Percentiles rank a stretch among this genome's conserved stretches.
Evolutionary conservation across 2,888 invertebrate genomes (phyloP).

Genomic region (Drosophila fulvimacula): DNA sequence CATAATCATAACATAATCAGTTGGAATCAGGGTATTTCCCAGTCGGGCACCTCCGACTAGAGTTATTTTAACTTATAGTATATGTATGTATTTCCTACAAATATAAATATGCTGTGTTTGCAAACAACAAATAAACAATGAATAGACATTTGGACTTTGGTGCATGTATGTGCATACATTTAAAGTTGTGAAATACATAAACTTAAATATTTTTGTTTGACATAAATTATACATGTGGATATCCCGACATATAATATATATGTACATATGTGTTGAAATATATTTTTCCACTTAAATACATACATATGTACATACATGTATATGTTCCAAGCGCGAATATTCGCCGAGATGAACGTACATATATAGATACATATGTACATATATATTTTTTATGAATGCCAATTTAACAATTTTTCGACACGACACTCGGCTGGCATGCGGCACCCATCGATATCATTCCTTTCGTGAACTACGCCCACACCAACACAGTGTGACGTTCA

Average conservation of each 20-base stretch:
- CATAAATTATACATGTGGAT: conserved; percentile 24
- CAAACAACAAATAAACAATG: not conserved
- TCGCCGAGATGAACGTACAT: conserved; percentile 30
- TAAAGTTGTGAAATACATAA: conserved; percentile 13
- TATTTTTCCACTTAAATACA: conserved; percentile 18
- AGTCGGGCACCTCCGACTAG: no score
- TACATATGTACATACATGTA: conserved; percentile 38
- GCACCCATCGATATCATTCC: conserved; percentile 59
- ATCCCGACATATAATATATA: not conserved
- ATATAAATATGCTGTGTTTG: not conserved
- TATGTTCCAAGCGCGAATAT: conserved; percentile 39
- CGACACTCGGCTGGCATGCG: conserved; percentile 58
- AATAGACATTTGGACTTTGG: not conserved
- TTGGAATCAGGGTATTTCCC: no score
- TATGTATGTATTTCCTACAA: no score
- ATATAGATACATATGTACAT: no score
- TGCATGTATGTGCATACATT: conserved; percentile 9
- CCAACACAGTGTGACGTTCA: conserved; percentile 36
- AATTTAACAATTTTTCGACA: conserved; percentile 59
- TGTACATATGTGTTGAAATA: not conserved
- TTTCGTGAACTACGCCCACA: conserved; percentile 43
- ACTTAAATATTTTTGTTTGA: conserved; percentile 16
- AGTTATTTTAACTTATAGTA: no score
- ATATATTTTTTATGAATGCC: conserved; percentile 64
- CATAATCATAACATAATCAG: no score